These are phyloP conservation scores for Malacosoma neustria DNA, from an alignment of 2,888 invertebrate genomes.

Conservation along the genomic window DNA sequence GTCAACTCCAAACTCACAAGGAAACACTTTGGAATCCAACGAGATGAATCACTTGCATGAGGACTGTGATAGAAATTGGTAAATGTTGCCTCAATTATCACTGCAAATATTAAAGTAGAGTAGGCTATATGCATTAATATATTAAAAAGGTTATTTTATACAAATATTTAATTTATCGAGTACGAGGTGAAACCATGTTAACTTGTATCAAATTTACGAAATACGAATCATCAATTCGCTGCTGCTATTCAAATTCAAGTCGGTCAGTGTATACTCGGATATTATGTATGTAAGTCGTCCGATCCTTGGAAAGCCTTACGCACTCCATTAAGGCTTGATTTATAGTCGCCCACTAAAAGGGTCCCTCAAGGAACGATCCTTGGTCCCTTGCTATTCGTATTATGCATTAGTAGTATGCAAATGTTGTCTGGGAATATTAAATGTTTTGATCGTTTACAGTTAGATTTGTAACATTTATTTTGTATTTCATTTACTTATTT, in stretches of 20 bases:
- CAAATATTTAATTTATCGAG: no score
- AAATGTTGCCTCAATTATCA: no score
- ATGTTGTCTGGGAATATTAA: not conserved
- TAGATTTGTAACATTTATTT: not conserved
- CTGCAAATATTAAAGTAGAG: no score
- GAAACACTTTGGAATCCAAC: no score
- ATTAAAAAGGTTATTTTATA: no score
- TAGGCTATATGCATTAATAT: no score
- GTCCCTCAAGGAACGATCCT: constrained; percentile 21
- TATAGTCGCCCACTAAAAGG: constrained; percentile 33
- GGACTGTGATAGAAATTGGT: no score
- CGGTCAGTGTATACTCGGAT: not conserved
- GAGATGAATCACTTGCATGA: no score
- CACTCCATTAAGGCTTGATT: constrained; percentile 20
- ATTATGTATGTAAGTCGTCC: not conserved
- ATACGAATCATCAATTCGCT: not conserved
- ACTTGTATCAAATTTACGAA: no score
- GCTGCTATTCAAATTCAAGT: not conserved
- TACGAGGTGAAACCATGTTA: no score
- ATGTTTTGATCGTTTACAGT: not conserved
- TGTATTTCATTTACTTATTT: no score
- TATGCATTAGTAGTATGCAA: not conserved
- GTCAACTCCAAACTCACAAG: no score
- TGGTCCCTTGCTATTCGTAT: constrained; percentile 7
- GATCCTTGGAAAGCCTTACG: not conserved